These are phyloP conservation scores for Mesorhabditis sp. DNA, from an alignment of 2,888 invertebrate species.

Conservation along the genomic window DNA sequence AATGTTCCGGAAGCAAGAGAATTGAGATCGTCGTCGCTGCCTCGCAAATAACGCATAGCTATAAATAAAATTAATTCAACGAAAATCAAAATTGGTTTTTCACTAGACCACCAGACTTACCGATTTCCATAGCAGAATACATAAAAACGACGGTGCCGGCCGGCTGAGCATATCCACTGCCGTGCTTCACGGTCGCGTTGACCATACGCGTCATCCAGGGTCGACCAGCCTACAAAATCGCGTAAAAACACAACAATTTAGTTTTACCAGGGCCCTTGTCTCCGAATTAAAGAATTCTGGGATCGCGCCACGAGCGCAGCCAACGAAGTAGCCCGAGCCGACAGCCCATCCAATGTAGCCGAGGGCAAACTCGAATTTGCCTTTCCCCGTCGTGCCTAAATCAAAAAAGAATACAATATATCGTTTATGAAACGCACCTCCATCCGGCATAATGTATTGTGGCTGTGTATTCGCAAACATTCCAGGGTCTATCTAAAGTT, in stretches of 20 bases:
- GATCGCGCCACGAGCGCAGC: constrained; percentile 47
- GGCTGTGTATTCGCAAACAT: constrained; percentile 48
- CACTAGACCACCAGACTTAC: constrained; percentile 41
- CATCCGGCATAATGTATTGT: constrained; percentile 55
- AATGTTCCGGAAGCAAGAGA: constrained; percentile 52
- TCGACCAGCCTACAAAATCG: constrained; percentile 27
- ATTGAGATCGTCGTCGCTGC: constrained; percentile 46
- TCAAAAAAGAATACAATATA: neutral
- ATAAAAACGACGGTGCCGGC: constrained; percentile 48
- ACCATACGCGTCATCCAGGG: constrained; percentile 54
- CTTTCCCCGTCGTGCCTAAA: constrained; percentile 28
- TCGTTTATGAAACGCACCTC: constrained; percentile 20
- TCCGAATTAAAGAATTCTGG: constrained; percentile 51
- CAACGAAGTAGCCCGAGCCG: constrained; percentile 48
- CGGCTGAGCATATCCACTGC: constrained; percentile 54
- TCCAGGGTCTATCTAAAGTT: constrained; percentile 51
- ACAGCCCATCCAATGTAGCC: constrained; percentile 56
- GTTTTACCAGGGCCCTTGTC: constrained; percentile 46
- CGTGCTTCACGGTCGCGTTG: constrained; percentile 55
- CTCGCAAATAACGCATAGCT: too few relatives aligned
- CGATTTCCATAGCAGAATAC: constrained; percentile 52
- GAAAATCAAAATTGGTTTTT: too few relatives aligned
- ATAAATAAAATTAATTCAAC: too few relatives aligned
- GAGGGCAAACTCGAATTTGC: constrained; percentile 54
- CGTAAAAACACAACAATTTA: neutral